phyloP scores from a whole-genome alignment of 2,888 invertebrate genomes.

The Aricia artaxerxes region DNA sequence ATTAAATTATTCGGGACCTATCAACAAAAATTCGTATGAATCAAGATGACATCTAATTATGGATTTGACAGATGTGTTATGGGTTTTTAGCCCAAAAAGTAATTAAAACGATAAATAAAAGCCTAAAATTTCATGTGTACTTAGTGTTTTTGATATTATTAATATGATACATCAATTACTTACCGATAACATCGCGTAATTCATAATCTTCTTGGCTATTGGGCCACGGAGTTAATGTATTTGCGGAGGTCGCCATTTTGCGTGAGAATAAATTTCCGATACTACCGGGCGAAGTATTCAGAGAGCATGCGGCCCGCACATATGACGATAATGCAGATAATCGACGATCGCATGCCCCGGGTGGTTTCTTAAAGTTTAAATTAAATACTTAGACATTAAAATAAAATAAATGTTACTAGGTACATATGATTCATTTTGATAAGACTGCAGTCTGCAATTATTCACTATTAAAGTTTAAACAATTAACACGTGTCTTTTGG shows the following conservation, averaged over 20 bases:
- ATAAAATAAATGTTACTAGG: neutral
- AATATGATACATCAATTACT: slow-evolving; percentile 54
- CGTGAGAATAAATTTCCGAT: slow-evolving; percentile 64
- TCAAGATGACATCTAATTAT: slow-evolving; percentile 20
- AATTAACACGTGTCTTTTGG: neutral
- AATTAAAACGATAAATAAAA: neutral
- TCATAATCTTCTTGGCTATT: slow-evolving; percentile 96
- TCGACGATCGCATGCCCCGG: slow-evolving; percentile 57
- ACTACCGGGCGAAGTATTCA: slow-evolving; percentile 53
- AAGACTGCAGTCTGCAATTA: neutral
- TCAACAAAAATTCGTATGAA: neutral
- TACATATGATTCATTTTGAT: neutral
- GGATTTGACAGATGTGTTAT: slow-evolving; percentile 36
- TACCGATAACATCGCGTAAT: slow-evolving; percentile 95
- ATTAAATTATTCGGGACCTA: neutral
- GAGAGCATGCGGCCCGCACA: slow-evolving; percentile 65
- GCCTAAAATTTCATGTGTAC: neutral
- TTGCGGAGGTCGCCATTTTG: slow-evolving; percentile 65
- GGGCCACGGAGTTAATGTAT: slow-evolving; percentile 85
- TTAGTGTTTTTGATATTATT: neutral
- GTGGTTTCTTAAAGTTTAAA: slow-evolving; percentile 54
- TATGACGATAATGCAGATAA: slow-evolving; percentile 59
- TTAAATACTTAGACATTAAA: slow-evolving; percentile 31
- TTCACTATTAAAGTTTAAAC: neutral
- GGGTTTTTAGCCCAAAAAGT: slow-evolving; percentile 10